Evolutionary conservation across 53 echinoderm and acorn worm genomes (phyloP).

Genomic region (Temnopleurus reevesii): DNA sequence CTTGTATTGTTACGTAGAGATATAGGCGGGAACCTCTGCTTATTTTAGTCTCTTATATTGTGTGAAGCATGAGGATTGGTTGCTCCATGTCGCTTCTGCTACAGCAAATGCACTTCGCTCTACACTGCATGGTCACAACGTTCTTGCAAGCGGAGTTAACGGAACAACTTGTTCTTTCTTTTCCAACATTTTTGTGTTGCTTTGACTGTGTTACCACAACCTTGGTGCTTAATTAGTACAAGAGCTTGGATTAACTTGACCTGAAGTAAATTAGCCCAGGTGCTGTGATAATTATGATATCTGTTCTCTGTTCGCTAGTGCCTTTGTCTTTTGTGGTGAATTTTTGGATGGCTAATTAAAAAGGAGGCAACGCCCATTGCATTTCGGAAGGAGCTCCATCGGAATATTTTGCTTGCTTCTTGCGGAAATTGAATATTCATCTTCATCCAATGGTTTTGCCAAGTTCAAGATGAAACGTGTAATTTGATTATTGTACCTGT

Average conservation of each 20-base stretch:
- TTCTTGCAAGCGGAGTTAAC: not conserved
- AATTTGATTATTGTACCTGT: not conserved
- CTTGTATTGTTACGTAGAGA: conserved; percentile 41
- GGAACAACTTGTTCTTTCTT: conserved; percentile 37
- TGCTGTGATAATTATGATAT: not conserved
- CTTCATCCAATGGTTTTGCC: not conserved
- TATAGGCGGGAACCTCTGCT: conserved; percentile 48
- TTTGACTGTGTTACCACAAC: conserved; percentile 36
- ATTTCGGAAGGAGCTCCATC: not conserved
- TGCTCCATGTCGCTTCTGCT: not conserved
- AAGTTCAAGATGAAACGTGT: not conserved
- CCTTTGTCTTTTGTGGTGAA: not conserved
- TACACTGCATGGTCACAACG: not conserved
- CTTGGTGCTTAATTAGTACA: conserved; percentile 40
- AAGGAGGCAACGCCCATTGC: conserved; percentile 35
- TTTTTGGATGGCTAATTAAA: conserved; percentile 17
- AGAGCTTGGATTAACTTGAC: conserved; percentile 48
- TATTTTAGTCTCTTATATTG: conserved; percentile 32
- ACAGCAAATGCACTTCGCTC: not conserved
- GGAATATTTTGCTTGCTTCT: not conserved
- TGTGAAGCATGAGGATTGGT: not conserved
- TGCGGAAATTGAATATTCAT: conserved; percentile 30
- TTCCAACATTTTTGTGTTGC: conserved; percentile 16
- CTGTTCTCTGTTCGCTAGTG: conserved; percentile 16
- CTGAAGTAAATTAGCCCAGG: conserved; percentile 43